A percentile compares a stretch with the other conserved stretches of the same genome.
These are phyloP conservation scores for Dendroctonus valens DNA, from an alignment of 1,140 invertebrate species.

Conservation along the genomic window DNA sequence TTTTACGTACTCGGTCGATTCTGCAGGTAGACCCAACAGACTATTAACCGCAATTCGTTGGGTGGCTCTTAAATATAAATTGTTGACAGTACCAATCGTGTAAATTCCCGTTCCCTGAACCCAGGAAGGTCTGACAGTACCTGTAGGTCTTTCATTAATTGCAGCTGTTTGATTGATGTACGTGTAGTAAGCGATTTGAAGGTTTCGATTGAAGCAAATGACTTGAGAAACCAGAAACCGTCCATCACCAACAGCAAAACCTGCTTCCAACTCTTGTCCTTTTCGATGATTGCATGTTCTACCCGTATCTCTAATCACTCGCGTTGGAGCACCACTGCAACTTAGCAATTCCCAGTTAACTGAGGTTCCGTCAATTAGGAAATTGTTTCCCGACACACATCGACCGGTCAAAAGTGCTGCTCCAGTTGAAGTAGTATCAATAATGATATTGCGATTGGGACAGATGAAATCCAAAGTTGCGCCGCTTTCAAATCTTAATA, in stretches of 20 bases:
- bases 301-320: slow-evolving; percentile 22
- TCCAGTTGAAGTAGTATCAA: too few relatives aligned
- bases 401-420: slow-evolving; percentile 12
- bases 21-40: slow-evolving; percentile 43
- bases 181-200: slow-evolving; percentile 39
- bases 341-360: slow-evolving; percentile 11
- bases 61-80: slow-evolving; percentile 38
- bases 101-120: slow-evolving; percentile 35
- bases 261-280: slow-evolving; percentile 42
- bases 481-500: too few relatives aligned
- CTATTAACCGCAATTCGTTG: slow-evolving; percentile 43
- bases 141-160: slow-evolving; percentile 39
- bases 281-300: slow-evolving; percentile 42
- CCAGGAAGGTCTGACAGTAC: slow-evolving; percentile 46
- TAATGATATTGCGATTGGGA: too few relatives aligned
- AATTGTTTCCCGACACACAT: slow-evolving; percentile 10
- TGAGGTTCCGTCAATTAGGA: slow-evolving; percentile 5
- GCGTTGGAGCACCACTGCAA: slow-evolving; percentile 8
- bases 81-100: slow-evolving; percentile 41
- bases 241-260: slow-evolving; percentile 39
- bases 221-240: slow-evolving; percentile 38
- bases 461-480: too few relatives aligned
- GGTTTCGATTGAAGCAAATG: slow-evolving; percentile 42
- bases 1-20: slow-evolving; percentile 41
- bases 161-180: slow-evolving; percentile 38